Percentiles rank a stretch among this genome's conserved stretches.
Evolutionary conservation across 2,888 invertebrate species (phyloP).

Genomic region (Protonemura montana): DNA sequence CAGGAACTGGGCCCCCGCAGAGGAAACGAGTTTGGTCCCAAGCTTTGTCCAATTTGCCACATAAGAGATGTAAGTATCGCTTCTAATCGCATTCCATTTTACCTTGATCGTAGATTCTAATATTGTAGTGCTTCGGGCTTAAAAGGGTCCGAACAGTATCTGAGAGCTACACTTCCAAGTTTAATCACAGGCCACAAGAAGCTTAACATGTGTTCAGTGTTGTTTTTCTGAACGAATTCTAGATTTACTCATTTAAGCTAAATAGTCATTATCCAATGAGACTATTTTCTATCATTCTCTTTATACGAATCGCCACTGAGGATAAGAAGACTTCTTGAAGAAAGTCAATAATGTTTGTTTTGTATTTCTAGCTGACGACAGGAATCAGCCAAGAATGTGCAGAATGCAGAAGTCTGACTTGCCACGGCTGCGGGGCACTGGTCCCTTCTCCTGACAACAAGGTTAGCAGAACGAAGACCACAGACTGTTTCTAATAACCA

Average conservation of each 20-base stretch:
- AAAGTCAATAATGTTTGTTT: background rate
- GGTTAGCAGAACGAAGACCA: constrained; percentile 49
- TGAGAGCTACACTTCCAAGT: too few relatives aligned
- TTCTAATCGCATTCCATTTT: background rate
- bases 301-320: too few relatives aligned
- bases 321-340: too few relatives aligned
- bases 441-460: constrained; percentile 54
- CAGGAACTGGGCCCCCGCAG: constrained; percentile 37
- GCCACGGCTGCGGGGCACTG: constrained; percentile 54
- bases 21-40: constrained; percentile 45
- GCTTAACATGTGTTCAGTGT: too few relatives aligned
- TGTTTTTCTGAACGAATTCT: too few relatives aligned
- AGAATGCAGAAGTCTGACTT: constrained; percentile 55
- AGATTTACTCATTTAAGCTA: too few relatives aligned
- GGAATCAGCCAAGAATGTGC: constrained; percentile 53
- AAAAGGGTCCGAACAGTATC: too few relatives aligned
- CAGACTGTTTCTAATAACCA: background rate
- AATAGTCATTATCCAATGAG: too few relatives aligned
- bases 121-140: too few relatives aligned
- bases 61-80: constrained; percentile 45
- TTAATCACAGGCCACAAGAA: too few relatives aligned
- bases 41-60: constrained; percentile 46
- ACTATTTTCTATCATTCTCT: too few relatives aligned
- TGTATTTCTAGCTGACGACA: constrained; percentile 44
- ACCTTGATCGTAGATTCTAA: too few relatives aligned